Evolutionary conservation across 2,113 vertebrate genomes (phyloP), one percentile per base, ranked within the genome.

Genomic region (Ameiurus melas): DNA sequence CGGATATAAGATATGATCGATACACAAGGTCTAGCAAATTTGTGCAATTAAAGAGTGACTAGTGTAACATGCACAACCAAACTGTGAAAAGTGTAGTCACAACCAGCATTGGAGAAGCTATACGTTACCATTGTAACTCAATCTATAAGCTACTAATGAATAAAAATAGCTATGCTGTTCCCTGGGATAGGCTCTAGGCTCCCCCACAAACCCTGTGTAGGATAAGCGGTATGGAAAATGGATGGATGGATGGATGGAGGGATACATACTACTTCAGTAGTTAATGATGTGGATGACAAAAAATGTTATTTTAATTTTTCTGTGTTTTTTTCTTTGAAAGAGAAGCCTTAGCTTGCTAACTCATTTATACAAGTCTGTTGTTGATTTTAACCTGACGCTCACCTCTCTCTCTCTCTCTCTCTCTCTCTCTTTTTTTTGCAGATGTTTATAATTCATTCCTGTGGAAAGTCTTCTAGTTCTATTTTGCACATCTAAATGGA

Each of bases 401-500:
- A 47, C 62, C 33, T 83, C 16, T 51, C 71, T 75, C 33, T 85
- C 30, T 85, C 27, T 62, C 55, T 86, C 53, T 81, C 53, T 58
- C 79, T 82, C 80, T 62, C 12, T 83, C 33, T 83, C 51, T 51
- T 20, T 75, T 75, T 7, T 89, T 78, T 70, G 25, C 90, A 96
- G 95, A 96, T 95, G 90, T 87, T 89, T 89, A 89, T 77, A 84
- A 93, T 87, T 91, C 89, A 92, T 92, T 93, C 91, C 93, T 91
- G 92, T 93, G 90, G 92, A 90, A 91, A 92, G 92, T 93, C 93
- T 90, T 95, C 93, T 95, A 93, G 93, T 94, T 95, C 94, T 95
- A 94, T 95, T 95, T 95, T 96, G 95, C 96, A 96, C 93, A 93
- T 94, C 94, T 95, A 93, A 90, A 84, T 95, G 94, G 94, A 95